phyloP scores from a whole-genome alignment of 2,888 invertebrate genomes.

The Antitype chi region DNA sequence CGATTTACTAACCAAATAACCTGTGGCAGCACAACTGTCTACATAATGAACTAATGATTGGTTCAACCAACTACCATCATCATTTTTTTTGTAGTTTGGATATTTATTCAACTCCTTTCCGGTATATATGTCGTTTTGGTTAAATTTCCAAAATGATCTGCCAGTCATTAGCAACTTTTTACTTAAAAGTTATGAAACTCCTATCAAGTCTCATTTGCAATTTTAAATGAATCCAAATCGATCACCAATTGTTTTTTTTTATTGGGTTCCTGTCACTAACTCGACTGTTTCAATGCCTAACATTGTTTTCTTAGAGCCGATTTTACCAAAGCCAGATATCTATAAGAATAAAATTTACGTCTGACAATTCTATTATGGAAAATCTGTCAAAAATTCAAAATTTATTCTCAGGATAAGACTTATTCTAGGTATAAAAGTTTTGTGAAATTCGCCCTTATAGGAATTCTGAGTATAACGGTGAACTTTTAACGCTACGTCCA shows the following conservation, averaged over 20 bases:
- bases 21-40: not conserved
- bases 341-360: too few relatives aligned
- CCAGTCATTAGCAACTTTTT: not conserved
- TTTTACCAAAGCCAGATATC: too few relatives aligned
- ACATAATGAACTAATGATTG: not conserved
- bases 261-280: slow-evolving; percentile 8
- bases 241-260: not conserved
- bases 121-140: not conserved
- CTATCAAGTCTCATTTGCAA: not conserved
- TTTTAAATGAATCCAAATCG: not conserved
- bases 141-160: not conserved
- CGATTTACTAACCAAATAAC: not conserved
- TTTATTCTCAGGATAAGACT: too few relatives aligned
- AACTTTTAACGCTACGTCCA: slow-evolving; percentile 35
- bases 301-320: slow-evolving; percentile 42
- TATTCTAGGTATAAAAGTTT: too few relatives aligned
- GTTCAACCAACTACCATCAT: not conserved
- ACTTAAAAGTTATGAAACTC: not conserved
- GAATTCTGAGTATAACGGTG: slow-evolving; percentile 27
- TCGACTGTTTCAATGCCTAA: slow-evolving; percentile 3
- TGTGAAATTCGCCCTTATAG: too few relatives aligned
- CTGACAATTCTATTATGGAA: too few relatives aligned
- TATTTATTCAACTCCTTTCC: not conserved
- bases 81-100: not conserved
- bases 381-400: too few relatives aligned